Percentiles rank a stretch among this genome's conserved stretches.
Conservation (phyloP, 2,888 invertebrate species). For the Ischnura elegans region DNA sequence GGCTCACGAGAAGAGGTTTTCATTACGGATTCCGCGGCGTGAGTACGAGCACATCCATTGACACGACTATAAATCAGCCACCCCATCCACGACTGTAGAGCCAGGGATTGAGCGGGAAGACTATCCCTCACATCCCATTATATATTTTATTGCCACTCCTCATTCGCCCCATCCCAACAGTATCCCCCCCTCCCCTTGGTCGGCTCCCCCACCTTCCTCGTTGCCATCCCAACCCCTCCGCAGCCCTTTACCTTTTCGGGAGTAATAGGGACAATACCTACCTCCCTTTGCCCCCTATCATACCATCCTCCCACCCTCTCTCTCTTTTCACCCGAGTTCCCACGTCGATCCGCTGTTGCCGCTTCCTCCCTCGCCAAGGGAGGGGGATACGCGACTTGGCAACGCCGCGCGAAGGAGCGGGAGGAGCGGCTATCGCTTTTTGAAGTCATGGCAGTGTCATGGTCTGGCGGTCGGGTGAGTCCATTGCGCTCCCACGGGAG, state of each 20-base stretch:
- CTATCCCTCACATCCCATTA: not conserved
- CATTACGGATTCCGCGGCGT: not conserved
- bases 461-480: constrained; percentile 65
- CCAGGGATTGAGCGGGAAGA: not conserved
- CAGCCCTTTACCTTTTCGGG: not conserved
- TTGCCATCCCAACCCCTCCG: not conserved
- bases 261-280: not conserved
- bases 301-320: not conserved
- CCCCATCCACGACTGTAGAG: not conserved
- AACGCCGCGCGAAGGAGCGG: not conserved
- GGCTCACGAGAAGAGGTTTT: not conserved
- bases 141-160: not conserved
- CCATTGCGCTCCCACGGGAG: constrained; percentile 50
- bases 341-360: constrained; percentile 15
- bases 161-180: not conserved
- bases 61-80: not conserved
- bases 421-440: constrained; percentile 47
- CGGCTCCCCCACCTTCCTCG: not conserved
- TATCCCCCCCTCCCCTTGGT: not conserved
- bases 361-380: not conserved
- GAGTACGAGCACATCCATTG: not conserved
- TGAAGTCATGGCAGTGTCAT: constrained; percentile 63
- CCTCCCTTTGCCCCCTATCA: not conserved
- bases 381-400: constrained; percentile 34
- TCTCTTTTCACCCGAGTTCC: not conserved